A percentile compares a stretch with the other conserved stretches of the same genome.
These are phyloP conservation scores for Sycophila texana DNA, from an alignment of 2,888 invertebrate genomes.

Conservation along the genomic window DNA sequence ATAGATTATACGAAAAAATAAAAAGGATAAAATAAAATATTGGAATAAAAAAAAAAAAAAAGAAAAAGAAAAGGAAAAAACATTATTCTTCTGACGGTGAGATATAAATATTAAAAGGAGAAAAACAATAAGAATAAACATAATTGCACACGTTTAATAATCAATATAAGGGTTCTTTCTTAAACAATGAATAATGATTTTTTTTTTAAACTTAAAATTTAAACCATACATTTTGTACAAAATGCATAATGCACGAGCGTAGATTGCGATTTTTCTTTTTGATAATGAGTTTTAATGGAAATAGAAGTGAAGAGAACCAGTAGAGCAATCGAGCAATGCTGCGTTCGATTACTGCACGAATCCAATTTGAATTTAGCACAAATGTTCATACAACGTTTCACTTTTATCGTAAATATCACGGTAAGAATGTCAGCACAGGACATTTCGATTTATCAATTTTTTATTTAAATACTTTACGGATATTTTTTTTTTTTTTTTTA, in stretches of 20 bases:
- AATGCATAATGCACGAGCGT: slow-evolving; percentile 10
- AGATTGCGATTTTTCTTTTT: slow-evolving; percentile 10
- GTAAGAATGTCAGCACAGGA: slow-evolving; percentile 20
- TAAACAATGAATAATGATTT: slow-evolving; percentile 26
- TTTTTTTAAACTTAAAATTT: slow-evolving; percentile 25
- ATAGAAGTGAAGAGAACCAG: slow-evolving; percentile 9
- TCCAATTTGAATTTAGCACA: slow-evolving; percentile 46
- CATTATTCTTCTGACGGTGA: slow-evolving; percentile 36
- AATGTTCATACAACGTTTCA: slow-evolving; percentile 22
- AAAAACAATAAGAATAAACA: slow-evolving; percentile 46
- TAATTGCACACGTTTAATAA: slow-evolving; percentile 46
- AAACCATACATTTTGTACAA: slow-evolving; percentile 51
- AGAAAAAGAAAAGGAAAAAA: slow-evolving; percentile 21
- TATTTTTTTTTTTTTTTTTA: not conserved
- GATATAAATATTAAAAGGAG: slow-evolving; percentile 42
- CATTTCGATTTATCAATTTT: slow-evolving; percentile 20
- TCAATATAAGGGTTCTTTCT: slow-evolving; percentile 35
- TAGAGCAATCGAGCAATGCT: slow-evolving; percentile 29
- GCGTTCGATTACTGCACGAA: slow-evolving; percentile 21
- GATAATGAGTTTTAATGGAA: slow-evolving; percentile 17
- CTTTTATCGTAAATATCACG: slow-evolving; percentile 25
- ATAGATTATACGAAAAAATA: slow-evolving; percentile 39
- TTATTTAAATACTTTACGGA: slow-evolving; percentile 41
- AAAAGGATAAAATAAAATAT: not conserved
- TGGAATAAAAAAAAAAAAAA: slow-evolving; percentile 22